Conservation (phyloP, 2,113 vertebrate genomes). For the Phylloscopus trochilus region DNA sequence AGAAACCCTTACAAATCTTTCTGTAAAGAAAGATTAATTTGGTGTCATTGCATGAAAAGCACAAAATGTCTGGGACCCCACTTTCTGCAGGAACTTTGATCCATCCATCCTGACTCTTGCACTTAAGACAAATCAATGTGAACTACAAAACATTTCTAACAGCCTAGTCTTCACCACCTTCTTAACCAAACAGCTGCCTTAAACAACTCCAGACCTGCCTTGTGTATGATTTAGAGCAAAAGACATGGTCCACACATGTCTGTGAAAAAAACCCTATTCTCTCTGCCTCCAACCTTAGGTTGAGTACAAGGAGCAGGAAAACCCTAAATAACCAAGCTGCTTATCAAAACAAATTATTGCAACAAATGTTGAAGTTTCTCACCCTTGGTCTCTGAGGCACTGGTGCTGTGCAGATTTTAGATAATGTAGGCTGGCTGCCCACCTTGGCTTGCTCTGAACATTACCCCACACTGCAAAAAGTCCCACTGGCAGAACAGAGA, state of each 20-base stretch:
- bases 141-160: not conserved
- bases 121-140: not conserved
- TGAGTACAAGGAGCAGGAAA: not conserved
- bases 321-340: too few species aligned
- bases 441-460: not conserved
- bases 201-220: not conserved
- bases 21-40: not conserved
- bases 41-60: not conserved
- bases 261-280: not conserved
- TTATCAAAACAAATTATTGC: not conserved
- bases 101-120: not conserved
- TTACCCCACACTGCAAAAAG: not conserved
- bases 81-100: not conserved
- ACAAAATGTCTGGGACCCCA: not conserved
- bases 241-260: not conserved
- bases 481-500: not conserved
- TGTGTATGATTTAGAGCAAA: not conserved
- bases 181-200: not conserved
- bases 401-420: not conserved
- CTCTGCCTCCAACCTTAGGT: rapidly evolving
- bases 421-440: not conserved
- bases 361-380: not conserved
- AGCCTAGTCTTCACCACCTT: not conserved
- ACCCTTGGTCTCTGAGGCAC: not conserved
- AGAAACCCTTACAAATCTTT: not conserved